Percentiles rank a stretch among this genome's conserved stretches.
phyloP scores from a whole-genome alignment of 1,140 invertebrate genomes.

The Adelges cooleyi region DNA sequence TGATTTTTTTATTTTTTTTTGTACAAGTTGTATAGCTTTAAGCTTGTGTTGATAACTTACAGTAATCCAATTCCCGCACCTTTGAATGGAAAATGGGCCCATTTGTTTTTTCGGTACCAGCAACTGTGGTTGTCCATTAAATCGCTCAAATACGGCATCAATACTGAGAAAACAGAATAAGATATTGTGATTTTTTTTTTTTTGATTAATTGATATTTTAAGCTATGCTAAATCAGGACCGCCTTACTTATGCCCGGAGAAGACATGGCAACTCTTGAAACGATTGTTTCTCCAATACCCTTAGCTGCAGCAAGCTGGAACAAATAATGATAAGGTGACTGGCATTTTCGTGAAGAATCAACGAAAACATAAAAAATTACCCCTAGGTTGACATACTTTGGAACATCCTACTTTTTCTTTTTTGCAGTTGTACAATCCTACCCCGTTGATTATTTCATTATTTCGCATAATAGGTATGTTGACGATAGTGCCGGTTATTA shows the following conservation, averaged over 20 bases:
- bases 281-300: slow-evolving; percentile 1
- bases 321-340: too few relatives aligned
- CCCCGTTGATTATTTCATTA: background rate
- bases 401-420: slow-evolving; percentile 10
- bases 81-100: slow-evolving; percentile 9
- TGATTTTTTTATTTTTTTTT: too few relatives aligned
- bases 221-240: too few relatives aligned
- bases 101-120: slow-evolving; percentile 15
- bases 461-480: slow-evolving; percentile 9
- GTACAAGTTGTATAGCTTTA: too few relatives aligned
- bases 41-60: too few relatives aligned
- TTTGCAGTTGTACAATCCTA: background rate
- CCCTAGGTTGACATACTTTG: background rate
- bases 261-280: background rate
- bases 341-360: too few relatives aligned
- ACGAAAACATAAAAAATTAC: background rate
- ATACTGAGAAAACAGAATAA: background rate
- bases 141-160: background rate
- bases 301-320: slow-evolving; percentile 1
- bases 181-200: too few relatives aligned
- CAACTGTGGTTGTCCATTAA: slow-evolving; percentile 1
- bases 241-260: background rate
- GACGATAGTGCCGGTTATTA: background rate
- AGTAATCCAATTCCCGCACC: background rate
- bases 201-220: too few relatives aligned